These are phyloP conservation scores for Struthidea cinerea DNA, from an alignment of 2,113 vertebrate genomes.

Conservation along the genomic window DNA sequence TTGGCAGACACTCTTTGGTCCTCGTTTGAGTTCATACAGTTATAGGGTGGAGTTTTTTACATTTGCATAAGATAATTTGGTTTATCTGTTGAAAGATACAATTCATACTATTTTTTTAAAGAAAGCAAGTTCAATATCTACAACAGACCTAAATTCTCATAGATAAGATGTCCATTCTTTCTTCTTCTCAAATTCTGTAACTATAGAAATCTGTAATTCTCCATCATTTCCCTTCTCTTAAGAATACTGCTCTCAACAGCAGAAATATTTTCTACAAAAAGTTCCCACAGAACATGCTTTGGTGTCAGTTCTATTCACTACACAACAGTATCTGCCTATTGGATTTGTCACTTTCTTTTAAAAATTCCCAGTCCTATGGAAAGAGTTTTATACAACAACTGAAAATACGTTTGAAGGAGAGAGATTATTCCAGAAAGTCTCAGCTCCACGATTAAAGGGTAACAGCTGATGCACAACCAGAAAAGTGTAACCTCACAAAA, in stretches of 20 bases:
- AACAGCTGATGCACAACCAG: not conserved
- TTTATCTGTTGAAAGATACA: not conserved
- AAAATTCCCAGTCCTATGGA: not conserved
- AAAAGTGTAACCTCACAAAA: not conserved
- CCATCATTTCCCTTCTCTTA: not conserved
- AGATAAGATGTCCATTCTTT: not conserved
- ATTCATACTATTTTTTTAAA: not conserved
- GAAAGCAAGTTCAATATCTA: not conserved
- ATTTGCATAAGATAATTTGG: not conserved
- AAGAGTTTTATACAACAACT: not conserved
- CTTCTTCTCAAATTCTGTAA: not conserved
- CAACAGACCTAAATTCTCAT: not conserved
- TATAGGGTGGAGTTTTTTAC: not conserved
- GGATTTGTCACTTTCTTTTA: not conserved
- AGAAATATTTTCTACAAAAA: not conserved
- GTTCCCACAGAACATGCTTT: not conserved
- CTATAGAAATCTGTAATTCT: not conserved
- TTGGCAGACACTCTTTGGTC: not conserved
- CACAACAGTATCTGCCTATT: not conserved
- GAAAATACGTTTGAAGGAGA: not conserved
- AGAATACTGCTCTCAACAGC: not conserved
- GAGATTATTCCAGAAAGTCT: not conserved
- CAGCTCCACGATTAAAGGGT: not conserved
- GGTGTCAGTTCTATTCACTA: not conserved
- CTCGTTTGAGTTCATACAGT: not conserved